phyloP scores from a whole-genome alignment of 2,797 vertebrate genomes.

The Miichthys miiuy region DNA sequence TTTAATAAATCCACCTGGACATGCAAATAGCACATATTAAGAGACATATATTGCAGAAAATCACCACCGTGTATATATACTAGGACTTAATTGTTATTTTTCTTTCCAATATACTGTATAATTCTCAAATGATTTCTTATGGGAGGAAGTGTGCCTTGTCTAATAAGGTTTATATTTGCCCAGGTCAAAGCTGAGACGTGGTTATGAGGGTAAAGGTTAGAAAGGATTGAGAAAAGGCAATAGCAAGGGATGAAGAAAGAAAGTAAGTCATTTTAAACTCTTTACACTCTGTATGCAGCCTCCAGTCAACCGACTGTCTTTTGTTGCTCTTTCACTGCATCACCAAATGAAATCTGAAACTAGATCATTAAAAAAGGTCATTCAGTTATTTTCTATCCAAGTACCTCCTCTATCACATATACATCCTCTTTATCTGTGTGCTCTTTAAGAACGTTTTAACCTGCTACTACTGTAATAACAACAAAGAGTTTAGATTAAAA shows the following conservation, averaged over 20 bases:
- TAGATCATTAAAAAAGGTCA: slow-evolving; percentile 29
- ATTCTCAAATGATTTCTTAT: background rate
- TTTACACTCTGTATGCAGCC: slow-evolving; percentile 2
- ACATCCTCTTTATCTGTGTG: background rate
- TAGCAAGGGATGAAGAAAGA: slow-evolving; percentile 1
- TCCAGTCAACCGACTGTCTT: slow-evolving; percentile 9
- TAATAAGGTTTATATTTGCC: background rate
- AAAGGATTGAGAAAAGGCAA: background rate
- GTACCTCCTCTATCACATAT: background rate
- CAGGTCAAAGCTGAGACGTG: background rate
- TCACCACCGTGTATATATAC: background rate
- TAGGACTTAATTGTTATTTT: background rate
- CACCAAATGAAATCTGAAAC: slow-evolving; percentile 34
- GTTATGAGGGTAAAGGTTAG: background rate
- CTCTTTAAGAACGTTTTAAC: slow-evolving; percentile 3
- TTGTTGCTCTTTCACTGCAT: slow-evolving; percentile 27
- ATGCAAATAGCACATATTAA: background rate
- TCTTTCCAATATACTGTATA: too few species aligned
- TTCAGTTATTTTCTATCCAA: slow-evolving; percentile 13
- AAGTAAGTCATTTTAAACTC: slow-evolving; percentile 5
- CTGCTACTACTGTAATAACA: background rate
- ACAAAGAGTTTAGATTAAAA: slow-evolving; percentile 29
- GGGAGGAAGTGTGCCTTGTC: background rate
- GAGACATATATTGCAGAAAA: background rate
- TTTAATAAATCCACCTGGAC: background rate